Conservation (phyloP, 2,888 invertebrate species). For the Bombylius discolor region DNA sequence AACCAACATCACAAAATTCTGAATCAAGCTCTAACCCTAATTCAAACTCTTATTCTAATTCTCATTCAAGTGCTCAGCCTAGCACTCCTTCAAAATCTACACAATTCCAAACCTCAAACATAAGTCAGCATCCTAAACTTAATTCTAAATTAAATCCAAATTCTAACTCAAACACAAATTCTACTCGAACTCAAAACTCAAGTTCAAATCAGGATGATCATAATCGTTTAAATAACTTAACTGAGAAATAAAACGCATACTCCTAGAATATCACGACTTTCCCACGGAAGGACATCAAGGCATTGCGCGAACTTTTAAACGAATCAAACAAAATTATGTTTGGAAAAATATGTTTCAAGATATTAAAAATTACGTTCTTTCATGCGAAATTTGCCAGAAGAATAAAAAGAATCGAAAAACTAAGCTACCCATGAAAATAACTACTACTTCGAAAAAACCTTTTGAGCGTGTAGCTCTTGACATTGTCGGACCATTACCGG, state of each 20-base stretch:
- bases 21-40: too few relatives aligned
- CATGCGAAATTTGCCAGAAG: slow-evolving; percentile 21
- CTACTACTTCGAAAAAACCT: slow-evolving; percentile 19
- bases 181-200: too few relatives aligned
- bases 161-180: too few relatives aligned
- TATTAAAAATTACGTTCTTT: slow-evolving; percentile 21
- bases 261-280: slow-evolving; percentile 11
- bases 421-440: slow-evolving; percentile 16
- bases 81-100: too few relatives aligned
- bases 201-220: too few relatives aligned
- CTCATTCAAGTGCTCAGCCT: too few relatives aligned
- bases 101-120: too few relatives aligned
- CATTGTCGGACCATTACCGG: slow-evolving; percentile 21
- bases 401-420: slow-evolving; percentile 13
- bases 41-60: too few relatives aligned
- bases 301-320: slow-evolving; percentile 17
- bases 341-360: slow-evolving; percentile 24
- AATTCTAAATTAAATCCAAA: too few relatives aligned
- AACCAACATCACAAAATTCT: too few relatives aligned
- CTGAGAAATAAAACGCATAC: slow-evolving; percentile 9
- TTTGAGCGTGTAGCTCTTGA: slow-evolving; percentile 22
- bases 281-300: slow-evolving; percentile 16
- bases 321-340: slow-evolving; percentile 18
- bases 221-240: too few relatives aligned
- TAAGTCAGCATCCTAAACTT: too few relatives aligned